Evolutionary conservation across 2,888 invertebrate genomes (phyloP).

Genomic region (Frankliniella fusca): DNA sequence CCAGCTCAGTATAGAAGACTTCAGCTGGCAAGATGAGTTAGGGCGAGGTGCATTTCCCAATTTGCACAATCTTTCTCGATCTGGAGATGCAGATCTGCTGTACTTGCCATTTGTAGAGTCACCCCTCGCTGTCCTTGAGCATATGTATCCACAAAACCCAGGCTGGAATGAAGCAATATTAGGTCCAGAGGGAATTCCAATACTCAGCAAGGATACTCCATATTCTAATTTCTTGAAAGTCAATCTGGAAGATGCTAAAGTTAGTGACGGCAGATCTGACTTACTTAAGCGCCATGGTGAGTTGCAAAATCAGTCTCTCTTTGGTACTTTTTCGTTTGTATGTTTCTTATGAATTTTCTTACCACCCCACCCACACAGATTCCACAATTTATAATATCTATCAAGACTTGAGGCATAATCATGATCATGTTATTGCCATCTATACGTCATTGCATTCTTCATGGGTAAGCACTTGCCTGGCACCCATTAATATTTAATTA

Average conservation of each 20-base stretch:
- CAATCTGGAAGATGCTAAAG: conserved; percentile 4
- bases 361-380: not conserved
- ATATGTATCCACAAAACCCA: not conserved
- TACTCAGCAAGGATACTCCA: not conserved
- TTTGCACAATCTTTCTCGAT: not conserved
- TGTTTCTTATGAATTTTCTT: not conserved
- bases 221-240: not conserved
- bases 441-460: not conserved
- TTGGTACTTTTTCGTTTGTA: too few species aligned
- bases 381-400: not conserved
- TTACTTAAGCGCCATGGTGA: not conserved
- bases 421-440: conserved; percentile 9
- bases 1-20: not conserved
- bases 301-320: not conserved
- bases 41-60: not conserved
- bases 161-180: not conserved
- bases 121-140: not conserved
- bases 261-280: conserved; percentile 7
- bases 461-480: not conserved
- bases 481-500: not conserved
- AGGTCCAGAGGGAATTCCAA: not conserved
- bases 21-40: conserved; percentile 2
- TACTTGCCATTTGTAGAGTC: conserved; percentile 4
- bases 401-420: not conserved
- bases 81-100: conserved; percentile 1